Conservation (phyloP, 2,797 vertebrate genomes). For the Anguilla obscura region DNA sequence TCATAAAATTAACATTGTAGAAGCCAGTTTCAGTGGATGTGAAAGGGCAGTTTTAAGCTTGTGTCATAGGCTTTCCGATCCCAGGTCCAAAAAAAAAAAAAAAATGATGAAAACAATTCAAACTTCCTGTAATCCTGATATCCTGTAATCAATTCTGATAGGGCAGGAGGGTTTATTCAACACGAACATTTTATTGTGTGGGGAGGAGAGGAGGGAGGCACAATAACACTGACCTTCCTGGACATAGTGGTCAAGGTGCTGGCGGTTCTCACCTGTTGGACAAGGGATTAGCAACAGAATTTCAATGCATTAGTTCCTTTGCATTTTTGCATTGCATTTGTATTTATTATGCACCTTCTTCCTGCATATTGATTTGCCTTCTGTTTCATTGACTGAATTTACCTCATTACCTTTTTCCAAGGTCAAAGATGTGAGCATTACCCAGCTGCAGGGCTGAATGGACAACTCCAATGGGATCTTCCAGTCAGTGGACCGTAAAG, state of each 20-base stretch:
- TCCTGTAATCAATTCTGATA: not conserved
- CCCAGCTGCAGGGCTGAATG: not conserved
- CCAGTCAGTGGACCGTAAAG: not conserved
- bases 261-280: not conserved
- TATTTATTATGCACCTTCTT: not conserved
- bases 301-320: not conserved
- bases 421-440: not conserved
- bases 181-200: not conserved
- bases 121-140: not conserved
- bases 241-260: not conserved
- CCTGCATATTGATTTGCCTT: not conserved
- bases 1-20: constrained; percentile 27
- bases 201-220: not conserved
- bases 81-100: constrained; percentile 13
- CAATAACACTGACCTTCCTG: not conserved
- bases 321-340: not conserved
- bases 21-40: not conserved
- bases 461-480: not conserved
- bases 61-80: constrained; percentile 4
- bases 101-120: not conserved
- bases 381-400: not conserved
- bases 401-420: not conserved
- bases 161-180: not conserved
- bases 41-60: constrained; percentile 5
- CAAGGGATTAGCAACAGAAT: not conserved